Base-by-base conservation (phyloP, 2,797 vertebrate genomes). In the Bryconaethiops microstoma region DNA sequence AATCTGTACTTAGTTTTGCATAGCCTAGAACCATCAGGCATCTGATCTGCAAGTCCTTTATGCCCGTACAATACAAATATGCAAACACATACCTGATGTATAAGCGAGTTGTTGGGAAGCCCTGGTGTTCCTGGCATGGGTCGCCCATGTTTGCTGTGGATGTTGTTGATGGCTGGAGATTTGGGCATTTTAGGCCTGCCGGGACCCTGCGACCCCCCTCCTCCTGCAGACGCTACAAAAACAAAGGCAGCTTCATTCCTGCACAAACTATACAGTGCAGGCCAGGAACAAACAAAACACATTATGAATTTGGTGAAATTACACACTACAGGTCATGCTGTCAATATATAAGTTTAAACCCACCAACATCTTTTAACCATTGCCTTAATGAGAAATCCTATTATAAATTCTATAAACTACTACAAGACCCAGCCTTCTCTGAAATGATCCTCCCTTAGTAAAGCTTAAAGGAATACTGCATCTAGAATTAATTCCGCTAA, bases 111-210 rank as follows among this genome's bases (percentile, higher is more conserved):
- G 95, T 96, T 98, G 48, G 95, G 92, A 88, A 99, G 93, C 82
- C 95, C 96, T 78, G 95, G 95, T 0, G 96, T 92, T 93, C 96
- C 97, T 83, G 97, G 92, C 91, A 97, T 93, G 87, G 94, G 92
- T 88, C 95, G 96, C 42, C 95, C 88, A 85, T 99, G 97, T 92
- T 97, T 99, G 88, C 95, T 87, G 77, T 99, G 97, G 90, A 99
- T 95, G 78, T 97, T 97, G 94, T 99, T 99, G 90, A 98, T 92
- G 40, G 95, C 91, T 48, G 96, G 96, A 88, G 97, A 92, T 93
- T 95, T 98, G 93, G 97, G 94, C 91, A 97, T 94, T 94, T 99
- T 96, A 90, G 97, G 88, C 92, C 96, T 95, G 88, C 95, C 94
- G 76, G 95, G 90, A 88, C 90, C 94, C 29, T 90, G 84, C 48